Conservation (phyloP, 1,140 invertebrate genomes). For the Atta cephalotes region DNA sequence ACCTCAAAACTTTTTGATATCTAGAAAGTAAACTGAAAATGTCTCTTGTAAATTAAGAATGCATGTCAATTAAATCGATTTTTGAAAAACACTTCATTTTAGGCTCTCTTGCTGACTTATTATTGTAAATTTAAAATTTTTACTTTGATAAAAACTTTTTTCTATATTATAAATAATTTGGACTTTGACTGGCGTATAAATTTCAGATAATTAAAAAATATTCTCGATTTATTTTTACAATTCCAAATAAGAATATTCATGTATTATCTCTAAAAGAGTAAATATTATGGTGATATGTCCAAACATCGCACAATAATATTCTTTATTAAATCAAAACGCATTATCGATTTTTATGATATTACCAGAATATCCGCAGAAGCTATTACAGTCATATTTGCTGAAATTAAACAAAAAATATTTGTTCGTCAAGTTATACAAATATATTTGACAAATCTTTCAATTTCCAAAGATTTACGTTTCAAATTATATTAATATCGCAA, state of each 20-base stretch:
- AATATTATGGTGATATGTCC: neutral
- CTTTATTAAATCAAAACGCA: neutral
- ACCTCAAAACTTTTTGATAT: neutral
- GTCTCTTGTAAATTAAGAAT: neutral
- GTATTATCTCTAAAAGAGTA: neutral
- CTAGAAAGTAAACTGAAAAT: neutral
- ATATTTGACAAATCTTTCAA: neutral
- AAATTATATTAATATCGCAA: neutral
- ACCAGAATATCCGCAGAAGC: neutral
- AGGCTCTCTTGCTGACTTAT: neutral
- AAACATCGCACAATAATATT: neutral
- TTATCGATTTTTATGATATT: neutral
- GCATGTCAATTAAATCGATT: neutral
- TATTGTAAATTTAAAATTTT: neutral
- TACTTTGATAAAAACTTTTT: neutral
- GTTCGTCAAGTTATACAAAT: neutral
- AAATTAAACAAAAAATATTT: slow-evolving; percentile 26
- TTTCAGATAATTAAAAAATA: neutral
- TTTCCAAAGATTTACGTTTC: neutral
- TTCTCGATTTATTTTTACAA: neutral
- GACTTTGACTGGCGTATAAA: too few relatives aligned
- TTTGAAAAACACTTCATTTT: neutral
- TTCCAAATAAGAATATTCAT: neutral
- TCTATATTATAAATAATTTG: neutral
- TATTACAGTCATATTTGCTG: neutral